Evolutionary conservation across 2,888 invertebrate species (phyloP), one percentile per base, ranked within the genome.

Genomic region (Pseudococcus longispinus): DNA sequence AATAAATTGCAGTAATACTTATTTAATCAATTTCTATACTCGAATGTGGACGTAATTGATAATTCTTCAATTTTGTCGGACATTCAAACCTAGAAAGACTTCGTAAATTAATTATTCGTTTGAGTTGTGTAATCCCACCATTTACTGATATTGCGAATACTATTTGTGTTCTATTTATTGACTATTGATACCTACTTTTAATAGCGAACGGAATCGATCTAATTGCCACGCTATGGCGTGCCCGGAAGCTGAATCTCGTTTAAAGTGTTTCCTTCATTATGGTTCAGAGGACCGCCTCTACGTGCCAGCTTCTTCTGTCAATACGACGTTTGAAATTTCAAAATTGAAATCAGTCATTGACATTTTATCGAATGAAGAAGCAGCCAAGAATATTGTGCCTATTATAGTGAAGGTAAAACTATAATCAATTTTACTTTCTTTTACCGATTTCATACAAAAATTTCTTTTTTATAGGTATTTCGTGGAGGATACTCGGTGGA

Each of bases 231-330:
- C 77, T 13, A 85, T 74, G 85, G 46, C 44, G 70, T 85, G 46
- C 42, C 18, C 74, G 42, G 74, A 85, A 44, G 26, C 74, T 18
- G 74, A 85, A 44, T 74, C 74, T 85, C 85, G 85, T 74, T 85
- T 85, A 37, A 86, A 86, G 23, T 86, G 86, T 55, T 86, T 86
- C 32, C 51, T 86, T n/a, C 86, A 86, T 20, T 86, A 86, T 37
- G 86, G 86, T 8, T 70, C 46, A 11, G 86, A 86, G 23, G 86
- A 86, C 5, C 74, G 86, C 5, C 23, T 55, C 8, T 86, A 86
- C 23, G 29, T 86, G 2, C 86, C 86, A 32, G 26, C 29, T 32
- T 11, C 46, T n/a, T 46, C 44, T 55, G 32, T 51, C 20, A 80
- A 80, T 3, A 44, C 37, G 23, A 46, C 15, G 8, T 86, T 86